Percentiles rank a stretch among this genome's conserved stretches.
These are phyloP conservation scores for Dynastes grantii DNA, from an alignment of 2,888 invertebrate species.

Conservation along the genomic window DNA sequence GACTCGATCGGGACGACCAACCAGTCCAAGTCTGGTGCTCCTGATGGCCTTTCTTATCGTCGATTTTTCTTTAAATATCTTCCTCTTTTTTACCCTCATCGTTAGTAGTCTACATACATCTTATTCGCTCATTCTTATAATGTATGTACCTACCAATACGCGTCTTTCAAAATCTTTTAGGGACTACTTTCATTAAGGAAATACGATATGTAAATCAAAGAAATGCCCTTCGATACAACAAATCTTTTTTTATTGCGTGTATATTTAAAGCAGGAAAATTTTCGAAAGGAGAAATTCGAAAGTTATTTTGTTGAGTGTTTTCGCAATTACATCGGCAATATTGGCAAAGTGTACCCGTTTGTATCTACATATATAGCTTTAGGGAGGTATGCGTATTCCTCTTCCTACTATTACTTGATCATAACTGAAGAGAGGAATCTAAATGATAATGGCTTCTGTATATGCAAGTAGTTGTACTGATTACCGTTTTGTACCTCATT, in stretches of 20 bases:
- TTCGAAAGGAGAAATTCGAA: background rate
- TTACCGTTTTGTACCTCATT: too few relatives aligned
- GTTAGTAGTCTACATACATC: constrained; percentile 12
- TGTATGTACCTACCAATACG: background rate
- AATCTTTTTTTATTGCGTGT: constrained; percentile 31
- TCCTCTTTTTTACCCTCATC: constrained; percentile 29
- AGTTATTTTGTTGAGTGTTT: constrained; percentile 16
- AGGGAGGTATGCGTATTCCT: too few relatives aligned
- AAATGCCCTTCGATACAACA: constrained; percentile 5
- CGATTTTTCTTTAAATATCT: constrained; percentile 37
- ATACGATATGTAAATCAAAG: constrained; percentile 29
- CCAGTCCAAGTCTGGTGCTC: constrained; percentile 58
- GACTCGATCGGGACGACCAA: constrained; percentile 46
- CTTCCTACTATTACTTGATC: too few relatives aligned
- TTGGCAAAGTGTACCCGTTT: too few relatives aligned
- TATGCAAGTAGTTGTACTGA: too few relatives aligned
- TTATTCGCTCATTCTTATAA: constrained; percentile 14
- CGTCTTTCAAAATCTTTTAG: constrained; percentile 1
- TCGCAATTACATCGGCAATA: background rate
- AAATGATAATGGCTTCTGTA: too few relatives aligned
- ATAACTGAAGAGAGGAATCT: too few relatives aligned
- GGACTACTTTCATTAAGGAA: constrained; percentile 30
- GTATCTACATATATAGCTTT: too few relatives aligned
- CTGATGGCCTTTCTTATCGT: constrained; percentile 59
- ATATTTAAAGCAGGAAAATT: background rate